These are phyloP conservation scores for Triplophysa tibetana DNA, from an alignment of 2,113 vertebrate genomes.

Conservation along the genomic window DNA sequence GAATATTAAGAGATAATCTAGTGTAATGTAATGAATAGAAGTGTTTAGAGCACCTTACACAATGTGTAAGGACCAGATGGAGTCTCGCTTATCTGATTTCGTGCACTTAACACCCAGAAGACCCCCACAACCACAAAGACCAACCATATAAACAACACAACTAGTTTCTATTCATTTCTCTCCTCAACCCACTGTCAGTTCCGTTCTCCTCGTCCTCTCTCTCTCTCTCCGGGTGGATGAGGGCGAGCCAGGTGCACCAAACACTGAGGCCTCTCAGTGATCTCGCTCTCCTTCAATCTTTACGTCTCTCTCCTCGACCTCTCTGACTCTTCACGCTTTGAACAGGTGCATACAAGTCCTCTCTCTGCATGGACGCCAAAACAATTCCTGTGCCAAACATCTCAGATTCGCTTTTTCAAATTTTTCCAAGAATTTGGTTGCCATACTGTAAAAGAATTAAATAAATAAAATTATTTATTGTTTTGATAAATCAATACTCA, in stretches of 20 bases:
- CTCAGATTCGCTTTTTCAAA: slow-evolving; percentile 20
- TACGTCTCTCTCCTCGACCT: slow-evolving; percentile 22
- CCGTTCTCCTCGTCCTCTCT: not conserved
- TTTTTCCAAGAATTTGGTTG: not conserved
- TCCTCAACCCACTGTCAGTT: slow-evolving; percentile 35
- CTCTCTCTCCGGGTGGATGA: slow-evolving; percentile 42
- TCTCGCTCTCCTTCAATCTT: slow-evolving; percentile 47
- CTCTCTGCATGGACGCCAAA: slow-evolving; percentile 29
- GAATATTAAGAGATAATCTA: not conserved
- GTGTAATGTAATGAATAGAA: not conserved
- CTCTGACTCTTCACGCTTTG: slow-evolving; percentile 21
- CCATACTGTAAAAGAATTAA: not conserved
- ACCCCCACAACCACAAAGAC: too few species aligned
- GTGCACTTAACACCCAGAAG: not conserved
- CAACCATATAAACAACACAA: too few species aligned
- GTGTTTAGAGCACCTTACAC: not conserved
- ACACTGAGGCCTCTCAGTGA: slow-evolving; percentile 63
- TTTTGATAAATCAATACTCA: not conserved
- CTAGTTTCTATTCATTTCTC: slow-evolving; percentile 44
- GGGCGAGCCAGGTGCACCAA: slow-evolving; percentile 64
- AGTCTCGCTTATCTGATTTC: not conserved
- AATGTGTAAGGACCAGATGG: not conserved
- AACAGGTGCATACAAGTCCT: slow-evolving; percentile 53
- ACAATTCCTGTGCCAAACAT: slow-evolving; percentile 21
- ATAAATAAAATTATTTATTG: not conserved